phyloP scores from a whole-genome alignment of 2,113 vertebrate genomes.

The Bujurquina vittata region DNA sequence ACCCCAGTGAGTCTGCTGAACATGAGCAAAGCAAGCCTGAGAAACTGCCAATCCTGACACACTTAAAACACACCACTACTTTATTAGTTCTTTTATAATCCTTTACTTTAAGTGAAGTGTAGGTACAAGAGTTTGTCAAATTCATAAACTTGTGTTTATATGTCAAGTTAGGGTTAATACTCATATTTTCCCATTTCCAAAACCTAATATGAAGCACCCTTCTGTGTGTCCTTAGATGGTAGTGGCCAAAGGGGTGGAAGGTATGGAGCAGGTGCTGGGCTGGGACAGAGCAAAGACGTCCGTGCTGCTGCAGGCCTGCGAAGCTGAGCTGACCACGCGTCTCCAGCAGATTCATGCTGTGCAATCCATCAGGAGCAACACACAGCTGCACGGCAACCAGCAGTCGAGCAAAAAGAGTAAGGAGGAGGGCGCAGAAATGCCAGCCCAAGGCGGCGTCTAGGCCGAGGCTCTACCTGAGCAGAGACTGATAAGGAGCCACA shows the following conservation, averaged over 20 bases:
- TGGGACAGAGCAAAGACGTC: constrained; percentile 69
- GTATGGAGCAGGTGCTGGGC: constrained; percentile 71
- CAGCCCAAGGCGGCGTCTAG: constrained; percentile 49
- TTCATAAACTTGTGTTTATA: not conserved
- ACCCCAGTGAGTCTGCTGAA: not conserved
- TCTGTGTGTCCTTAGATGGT: constrained; percentile 68
- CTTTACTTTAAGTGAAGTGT: not conserved
- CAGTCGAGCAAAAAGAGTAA: not conserved
- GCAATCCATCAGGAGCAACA: constrained; percentile 70
- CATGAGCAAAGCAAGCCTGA: not conserved
- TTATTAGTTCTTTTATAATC: not conserved
- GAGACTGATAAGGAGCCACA: constrained; percentile 64
- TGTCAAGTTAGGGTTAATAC: not conserved
- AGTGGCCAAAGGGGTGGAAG: constrained; percentile 59
- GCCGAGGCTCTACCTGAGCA: constrained; percentile 45
- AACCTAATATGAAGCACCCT: not conserved
- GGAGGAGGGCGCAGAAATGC: constrained; percentile 1
- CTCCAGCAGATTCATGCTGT: constrained; percentile 75
- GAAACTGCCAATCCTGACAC: constrained; percentile 13
- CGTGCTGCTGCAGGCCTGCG: constrained; percentile 72
- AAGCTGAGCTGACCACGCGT: constrained; percentile 72
- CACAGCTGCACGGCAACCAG: constrained; percentile 34
- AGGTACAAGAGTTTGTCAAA: not conserved
- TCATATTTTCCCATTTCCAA: not conserved
- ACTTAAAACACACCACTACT: not conserved